phyloP scores from a whole-genome alignment of 2,888 invertebrate genomes.

The Cheilosia urbana region DNA sequence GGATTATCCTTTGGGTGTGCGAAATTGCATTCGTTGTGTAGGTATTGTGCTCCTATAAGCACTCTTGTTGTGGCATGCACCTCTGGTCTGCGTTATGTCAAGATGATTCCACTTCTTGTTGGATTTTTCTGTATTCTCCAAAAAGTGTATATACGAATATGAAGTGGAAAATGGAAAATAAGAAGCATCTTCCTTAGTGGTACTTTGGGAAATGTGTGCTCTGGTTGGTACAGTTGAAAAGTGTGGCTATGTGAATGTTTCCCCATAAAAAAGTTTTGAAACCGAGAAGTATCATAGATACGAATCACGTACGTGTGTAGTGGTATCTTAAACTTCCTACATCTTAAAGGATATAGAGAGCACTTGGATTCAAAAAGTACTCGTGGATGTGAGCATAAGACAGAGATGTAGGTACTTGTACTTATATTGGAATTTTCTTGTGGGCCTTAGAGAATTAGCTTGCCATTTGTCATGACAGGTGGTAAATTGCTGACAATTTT shows the following conservation, averaged over 20 bases:
- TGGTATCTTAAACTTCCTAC: neutral
- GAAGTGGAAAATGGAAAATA: conserved; percentile 43
- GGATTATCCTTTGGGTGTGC: neutral
- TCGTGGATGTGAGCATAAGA: no score
- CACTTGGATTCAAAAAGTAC: no score
- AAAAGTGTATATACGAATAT: conserved; percentile 8
- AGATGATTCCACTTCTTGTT: conserved; percentile 13
- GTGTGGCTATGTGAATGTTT: conserved; percentile 3
- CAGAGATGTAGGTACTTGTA: no score
- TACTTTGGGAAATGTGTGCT: conserved; percentile 23
- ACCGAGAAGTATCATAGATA: neutral
- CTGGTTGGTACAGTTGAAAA: neutral
- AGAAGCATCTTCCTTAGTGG: conserved; percentile 9
- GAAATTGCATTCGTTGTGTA: conserved; percentile 6
- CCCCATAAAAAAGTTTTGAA: neutral
- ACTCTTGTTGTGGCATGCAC: conserved; percentile 17
- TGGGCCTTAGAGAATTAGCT: no score
- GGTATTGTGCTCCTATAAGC: conserved; percentile 9
- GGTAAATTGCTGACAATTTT: no score
- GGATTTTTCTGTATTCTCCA: neutral
- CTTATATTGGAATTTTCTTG: no score
- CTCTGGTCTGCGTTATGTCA: conserved; percentile 28
- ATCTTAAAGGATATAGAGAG: neutral
- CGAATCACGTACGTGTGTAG: conserved; percentile 4
- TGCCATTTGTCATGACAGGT: no score